Percentiles rank a stretch among this genome's conserved stretches.
These are phyloP conservation scores for Darevskia nairensis DNA, from an alignment of 2,797 vertebrate genomes.

Conservation along the genomic window DNA sequence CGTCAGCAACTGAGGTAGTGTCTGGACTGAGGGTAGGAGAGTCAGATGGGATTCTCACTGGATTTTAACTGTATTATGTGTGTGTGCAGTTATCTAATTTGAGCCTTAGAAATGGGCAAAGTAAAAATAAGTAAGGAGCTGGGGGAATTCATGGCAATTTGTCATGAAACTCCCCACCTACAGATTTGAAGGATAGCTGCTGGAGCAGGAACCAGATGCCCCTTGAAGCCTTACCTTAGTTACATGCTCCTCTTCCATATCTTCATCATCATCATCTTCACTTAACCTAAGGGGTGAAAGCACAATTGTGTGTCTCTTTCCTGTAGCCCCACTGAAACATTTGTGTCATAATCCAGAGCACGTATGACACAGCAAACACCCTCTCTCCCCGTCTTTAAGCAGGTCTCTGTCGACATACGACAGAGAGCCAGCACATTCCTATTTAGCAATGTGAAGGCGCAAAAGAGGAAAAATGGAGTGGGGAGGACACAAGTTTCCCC, in stretches of 20 bases:
- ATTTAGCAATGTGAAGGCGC: no score
- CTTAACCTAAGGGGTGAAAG: slow-evolving; percentile 77
- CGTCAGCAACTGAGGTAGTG: neutral
- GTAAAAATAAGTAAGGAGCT: neutral
- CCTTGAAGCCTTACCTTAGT: slow-evolving; percentile 84
- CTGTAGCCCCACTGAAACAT: slow-evolving; percentile 6
- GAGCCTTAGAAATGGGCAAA: neutral
- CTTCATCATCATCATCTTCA: slow-evolving; percentile 85
- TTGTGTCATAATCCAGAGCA: neutral
- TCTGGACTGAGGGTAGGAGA: neutral
- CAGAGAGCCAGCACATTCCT: no score
- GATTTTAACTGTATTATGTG: neutral
- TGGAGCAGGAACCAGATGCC: neutral
- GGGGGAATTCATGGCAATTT: neutral
- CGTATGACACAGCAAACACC: no score
- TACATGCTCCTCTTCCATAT: slow-evolving; percentile 93
- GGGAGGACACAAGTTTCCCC: no score
- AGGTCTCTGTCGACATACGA: no score
- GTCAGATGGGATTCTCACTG: no score
- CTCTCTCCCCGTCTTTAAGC: no score
- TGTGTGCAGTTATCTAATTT: neutral
- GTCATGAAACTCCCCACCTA: neutral
- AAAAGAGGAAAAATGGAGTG: no score
- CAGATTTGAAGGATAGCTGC: neutral
- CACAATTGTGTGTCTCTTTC: slow-evolving; percentile 33